These are phyloP conservation scores for Ischnus inquisitorius DNA, from an alignment of 2,888 invertebrate genomes.

Conservation along the genomic window DNA sequence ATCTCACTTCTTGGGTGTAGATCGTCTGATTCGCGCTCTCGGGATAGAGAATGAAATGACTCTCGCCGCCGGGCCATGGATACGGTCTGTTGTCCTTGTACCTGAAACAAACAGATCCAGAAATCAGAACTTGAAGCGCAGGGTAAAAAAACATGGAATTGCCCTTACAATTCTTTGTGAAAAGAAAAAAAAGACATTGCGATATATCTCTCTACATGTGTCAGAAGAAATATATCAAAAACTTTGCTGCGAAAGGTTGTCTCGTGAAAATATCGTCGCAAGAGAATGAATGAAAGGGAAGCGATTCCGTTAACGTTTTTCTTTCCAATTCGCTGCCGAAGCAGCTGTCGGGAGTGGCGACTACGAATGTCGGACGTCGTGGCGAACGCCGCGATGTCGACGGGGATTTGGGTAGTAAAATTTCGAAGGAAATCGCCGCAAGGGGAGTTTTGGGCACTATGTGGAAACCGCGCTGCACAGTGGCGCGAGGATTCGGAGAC, in stretches of 20 bases:
- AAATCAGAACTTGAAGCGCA: neutral
- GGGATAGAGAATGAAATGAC: slow-evolving; percentile 91
- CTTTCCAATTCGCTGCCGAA: neutral
- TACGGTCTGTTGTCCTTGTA: slow-evolving; percentile 91
- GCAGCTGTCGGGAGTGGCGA: neutral
- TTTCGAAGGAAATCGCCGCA: neutral
- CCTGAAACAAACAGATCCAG: slow-evolving; percentile 86
- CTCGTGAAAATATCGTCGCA: neutral
- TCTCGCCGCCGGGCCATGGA: slow-evolving; percentile 91
- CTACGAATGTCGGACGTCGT: neutral
- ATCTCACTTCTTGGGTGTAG: slow-evolving; percentile 89
- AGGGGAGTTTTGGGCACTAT: neutral
- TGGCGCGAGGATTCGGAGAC: neutral
- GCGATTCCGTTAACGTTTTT: neutral
- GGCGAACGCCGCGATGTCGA: neutral
- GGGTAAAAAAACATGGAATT: neutral
- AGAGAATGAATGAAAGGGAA: neutral
- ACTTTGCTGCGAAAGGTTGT: neutral
- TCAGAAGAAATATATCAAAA: neutral
- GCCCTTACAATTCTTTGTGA: too few species aligned
- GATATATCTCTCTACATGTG: too few species aligned
- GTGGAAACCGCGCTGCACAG: neutral
- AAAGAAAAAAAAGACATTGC: too few species aligned
- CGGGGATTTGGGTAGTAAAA: neutral
- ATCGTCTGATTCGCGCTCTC: slow-evolving; percentile 93